Base-by-base conservation (phyloP, 2,113 vertebrate genomes). In the Atlantisia rogersi region DNA sequence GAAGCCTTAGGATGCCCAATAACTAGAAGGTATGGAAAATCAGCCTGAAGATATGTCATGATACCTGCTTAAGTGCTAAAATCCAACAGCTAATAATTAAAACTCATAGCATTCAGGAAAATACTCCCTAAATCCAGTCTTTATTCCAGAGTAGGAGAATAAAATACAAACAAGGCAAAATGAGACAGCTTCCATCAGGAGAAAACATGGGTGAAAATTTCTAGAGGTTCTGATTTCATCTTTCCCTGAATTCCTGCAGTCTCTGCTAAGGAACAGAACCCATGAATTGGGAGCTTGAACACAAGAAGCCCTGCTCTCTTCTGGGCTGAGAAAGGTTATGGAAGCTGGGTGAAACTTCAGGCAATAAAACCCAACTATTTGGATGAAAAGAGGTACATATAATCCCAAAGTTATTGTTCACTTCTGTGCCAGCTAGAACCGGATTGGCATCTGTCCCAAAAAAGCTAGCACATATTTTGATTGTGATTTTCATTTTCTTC, bases 401-500 rank as follows among this genome's bases (percentile, higher is more conserved):
- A 75, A 82, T 20, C 70, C 88, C 55, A 71, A 5, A 58, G 88
- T 35, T 46, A 82, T 28, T 89, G 77, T 52, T 96, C 74, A 11
- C 18, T 87, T 88, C 9, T 55, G 86, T 92, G 86, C 96, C 96
- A 96, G 55, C n/a, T 77, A 15, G 73, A 84, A 35, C 40, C 0
- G 0, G 42, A 12, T 9, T 95, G 95, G 96, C 92, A 56, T 7
- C 82, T 35, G 15, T 83, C 94, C 95, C 89, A 82, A 85, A 92
- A 87, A 74, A 95, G 60, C 91, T 60, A 87, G 73, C 39, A 7
- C 17, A 0, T 88, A 68, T 85, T 95, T 86, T 55, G 69, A 85
- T 62, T 82, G 70, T 31, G 70, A 90, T 95, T 90, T 81, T 82
- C 32, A 22, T 96, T 92, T 85, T 94, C 84, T 76, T 74, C 86